Percentiles rank a stretch among this genome's conserved stretches.
These are phyloP conservation scores for Phasia obesa DNA, from an alignment of 2,888 invertebrate genomes.

Conservation along the genomic window DNA sequence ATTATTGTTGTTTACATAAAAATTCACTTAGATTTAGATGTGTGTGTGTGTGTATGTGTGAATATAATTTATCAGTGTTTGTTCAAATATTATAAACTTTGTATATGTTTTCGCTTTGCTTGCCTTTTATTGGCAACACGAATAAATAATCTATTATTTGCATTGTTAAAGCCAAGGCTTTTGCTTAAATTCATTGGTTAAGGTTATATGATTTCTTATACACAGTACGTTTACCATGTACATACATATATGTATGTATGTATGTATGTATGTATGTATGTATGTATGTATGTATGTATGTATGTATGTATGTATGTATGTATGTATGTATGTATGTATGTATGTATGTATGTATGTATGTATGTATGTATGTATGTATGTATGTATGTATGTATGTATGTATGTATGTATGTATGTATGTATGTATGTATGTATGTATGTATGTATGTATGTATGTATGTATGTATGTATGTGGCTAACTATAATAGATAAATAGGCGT, in stretches of 20 bases:
- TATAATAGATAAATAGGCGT: background rate
- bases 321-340: background rate
- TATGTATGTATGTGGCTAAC: too few species aligned
- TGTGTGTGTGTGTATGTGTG: background rate
- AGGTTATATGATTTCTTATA: background rate
- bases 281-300: background rate
- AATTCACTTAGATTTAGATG: background rate
- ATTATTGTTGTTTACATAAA: constrained; percentile 6
- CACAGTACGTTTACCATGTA: background rate
- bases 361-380: background rate
- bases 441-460: background rate
- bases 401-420: too few species aligned
- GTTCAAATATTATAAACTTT: background rate
- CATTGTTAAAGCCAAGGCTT: constrained; percentile 38
- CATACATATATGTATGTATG: background rate
- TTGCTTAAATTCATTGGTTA: background rate
- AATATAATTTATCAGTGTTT: background rate
- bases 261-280: too few species aligned
- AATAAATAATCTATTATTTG: constrained; percentile 6
- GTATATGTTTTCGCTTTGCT: background rate
- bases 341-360: too few species aligned
- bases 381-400: background rate
- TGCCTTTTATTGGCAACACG: constrained; percentile 21
- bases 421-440: too few species aligned
- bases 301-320: background rate